Percentiles rank a stretch among this genome's conserved stretches.
phyloP scores from a whole-genome alignment of 2,113 vertebrate genomes.

The Chunga burmeisteri region DNA sequence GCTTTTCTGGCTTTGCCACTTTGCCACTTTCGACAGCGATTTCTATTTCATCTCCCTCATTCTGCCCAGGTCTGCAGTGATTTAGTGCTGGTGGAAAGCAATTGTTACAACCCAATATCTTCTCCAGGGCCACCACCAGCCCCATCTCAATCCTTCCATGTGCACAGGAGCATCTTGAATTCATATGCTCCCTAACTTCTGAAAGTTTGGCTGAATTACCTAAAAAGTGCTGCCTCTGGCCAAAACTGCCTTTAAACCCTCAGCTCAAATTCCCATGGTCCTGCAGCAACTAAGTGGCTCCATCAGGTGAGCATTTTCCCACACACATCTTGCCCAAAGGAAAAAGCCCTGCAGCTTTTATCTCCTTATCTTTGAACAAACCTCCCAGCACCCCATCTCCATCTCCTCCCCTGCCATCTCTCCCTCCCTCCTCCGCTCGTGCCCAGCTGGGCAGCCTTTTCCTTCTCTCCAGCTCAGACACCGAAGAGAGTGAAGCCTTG shows the following conservation, averaged over 20 bases:
- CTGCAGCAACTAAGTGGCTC: neutral
- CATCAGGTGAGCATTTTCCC: neutral
- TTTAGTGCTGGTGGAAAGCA: neutral
- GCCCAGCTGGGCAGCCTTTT: neutral
- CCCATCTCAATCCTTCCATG: accelerated
- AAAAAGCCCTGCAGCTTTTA: neutral
- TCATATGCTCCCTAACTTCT: accelerated
- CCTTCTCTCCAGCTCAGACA: neutral
- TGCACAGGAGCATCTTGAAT: neutral
- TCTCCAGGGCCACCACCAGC: neutral
- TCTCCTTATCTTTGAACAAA: neutral
- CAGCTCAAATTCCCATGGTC: neutral
- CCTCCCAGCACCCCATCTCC: neutral
- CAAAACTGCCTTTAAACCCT: neutral
- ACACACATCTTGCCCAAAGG: neutral
- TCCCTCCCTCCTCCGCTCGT: accelerated
- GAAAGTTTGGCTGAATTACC: neutral
- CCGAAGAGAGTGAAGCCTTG: neutral
- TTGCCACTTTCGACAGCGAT: neutral
- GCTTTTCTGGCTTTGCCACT: neutral
- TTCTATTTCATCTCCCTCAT: accelerated
- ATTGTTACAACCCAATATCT: neutral
- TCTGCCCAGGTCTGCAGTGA: neutral
- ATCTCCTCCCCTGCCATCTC: neutral
- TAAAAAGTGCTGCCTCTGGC: neutral